Conservation (phyloP, 2,888 invertebrate species). For the Drosophila gaucha region DNA sequence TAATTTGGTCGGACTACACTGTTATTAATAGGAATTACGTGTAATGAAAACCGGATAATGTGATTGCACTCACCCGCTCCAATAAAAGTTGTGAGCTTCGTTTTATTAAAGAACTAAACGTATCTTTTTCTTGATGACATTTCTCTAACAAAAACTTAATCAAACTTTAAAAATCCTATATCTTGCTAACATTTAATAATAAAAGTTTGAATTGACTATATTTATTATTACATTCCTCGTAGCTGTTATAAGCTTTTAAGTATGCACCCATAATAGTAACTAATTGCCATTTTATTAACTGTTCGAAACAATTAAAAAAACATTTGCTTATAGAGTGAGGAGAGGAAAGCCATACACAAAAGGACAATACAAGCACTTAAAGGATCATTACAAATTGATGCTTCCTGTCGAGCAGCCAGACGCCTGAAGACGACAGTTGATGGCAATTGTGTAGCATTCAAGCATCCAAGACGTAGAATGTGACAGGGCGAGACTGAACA, state of each 20-base stretch:
- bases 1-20: slow-evolving; percentile 18
- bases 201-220: neutral
- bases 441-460: slow-evolving; percentile 52
- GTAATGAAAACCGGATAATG: slow-evolving; percentile 11
- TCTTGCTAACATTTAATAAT: slow-evolving; percentile 1
- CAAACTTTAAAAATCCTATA: too few species aligned
- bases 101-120: neutral
- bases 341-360: slow-evolving; percentile 42
- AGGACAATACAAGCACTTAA: slow-evolving; percentile 73
- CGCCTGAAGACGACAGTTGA: slow-evolving; percentile 57
- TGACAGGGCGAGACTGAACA: slow-evolving; percentile 2
- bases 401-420: slow-evolving; percentile 52
- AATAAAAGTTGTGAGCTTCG: neutral
- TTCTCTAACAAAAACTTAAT: too few species aligned
- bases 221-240: neutral
- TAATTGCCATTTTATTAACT: slow-evolving; percentile 69
- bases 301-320: slow-evolving; percentile 52
- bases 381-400: slow-evolving; percentile 79
- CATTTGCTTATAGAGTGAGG: slow-evolving; percentile 61
- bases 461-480: neutral
- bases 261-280: slow-evolving; percentile 32
- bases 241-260: slow-evolving; percentile 7
- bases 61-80: slow-evolving; percentile 4
- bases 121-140: too few species aligned
- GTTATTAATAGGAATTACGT: slow-evolving; percentile 21